Percentiles rank a stretch among this genome's conserved stretches.
phyloP scores from a whole-genome alignment of 1,140 invertebrate genomes.

The Chymomyza costata region DNA sequence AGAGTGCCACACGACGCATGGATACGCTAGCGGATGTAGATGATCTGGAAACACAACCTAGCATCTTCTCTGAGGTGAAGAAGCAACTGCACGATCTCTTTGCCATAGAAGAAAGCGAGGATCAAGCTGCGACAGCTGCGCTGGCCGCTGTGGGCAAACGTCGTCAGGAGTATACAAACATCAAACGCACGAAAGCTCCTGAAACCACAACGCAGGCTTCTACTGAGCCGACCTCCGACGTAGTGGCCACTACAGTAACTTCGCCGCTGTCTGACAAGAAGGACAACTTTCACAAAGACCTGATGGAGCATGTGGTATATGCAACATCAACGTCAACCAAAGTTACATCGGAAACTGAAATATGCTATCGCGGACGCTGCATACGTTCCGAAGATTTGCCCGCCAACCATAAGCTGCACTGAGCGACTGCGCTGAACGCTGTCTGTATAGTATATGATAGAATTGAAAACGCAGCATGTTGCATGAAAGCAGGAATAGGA shows the following conservation, averaged over 20 bases:
- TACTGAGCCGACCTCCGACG: conserved; percentile 22
- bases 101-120: conserved; percentile 64
- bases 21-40: conserved; percentile 58
- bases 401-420: conserved; percentile 70
- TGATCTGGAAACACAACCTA: conserved; percentile 67
- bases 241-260: conserved; percentile 43
- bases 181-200: conserved; percentile 47
- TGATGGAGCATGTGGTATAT: conserved; percentile 77
- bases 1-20: conserved; percentile 66
- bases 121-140: conserved; percentile 53
- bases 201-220: conserved; percentile 42
- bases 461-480: not conserved
- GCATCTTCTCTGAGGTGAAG: conserved; percentile 69
- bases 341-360: conserved; percentile 89
- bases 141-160: conserved; percentile 57
- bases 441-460: conserved; percentile 51
- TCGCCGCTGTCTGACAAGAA: conserved; percentile 30
- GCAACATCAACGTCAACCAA: conserved; percentile 83
- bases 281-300: conserved; percentile 70
- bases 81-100: conserved; percentile 69
- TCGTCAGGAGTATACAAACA: conserved; percentile 74
- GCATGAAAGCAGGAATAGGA: not conserved
- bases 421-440: conserved; percentile 17
- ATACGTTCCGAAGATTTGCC: conserved; percentile 80
- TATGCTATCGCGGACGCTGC: conserved; percentile 88